Evolutionary conservation across 1,140 invertebrate genomes (phyloP).

Genomic region (Drosophila orosa): DNA sequence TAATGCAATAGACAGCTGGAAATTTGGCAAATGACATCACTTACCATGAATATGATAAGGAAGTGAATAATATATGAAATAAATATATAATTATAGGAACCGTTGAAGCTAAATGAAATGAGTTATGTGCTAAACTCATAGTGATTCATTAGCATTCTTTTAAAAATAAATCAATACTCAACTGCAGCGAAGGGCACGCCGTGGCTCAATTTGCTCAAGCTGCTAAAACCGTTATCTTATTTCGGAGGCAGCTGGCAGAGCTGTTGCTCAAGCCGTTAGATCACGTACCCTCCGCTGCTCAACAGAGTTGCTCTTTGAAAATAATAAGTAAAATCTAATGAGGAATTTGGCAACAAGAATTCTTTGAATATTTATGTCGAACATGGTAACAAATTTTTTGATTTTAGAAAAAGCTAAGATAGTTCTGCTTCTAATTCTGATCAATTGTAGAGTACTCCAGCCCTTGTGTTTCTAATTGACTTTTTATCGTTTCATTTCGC

Average conservation of each 20-base stretch:
- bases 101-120: background rate
- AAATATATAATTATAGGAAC: background rate
- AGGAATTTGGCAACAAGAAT: background rate
- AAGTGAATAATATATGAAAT: background rate
- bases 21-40: constrained; percentile 4
- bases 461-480: constrained; percentile 11
- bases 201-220: no score
- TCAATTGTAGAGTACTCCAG: constrained; percentile 6
- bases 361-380: background rate
- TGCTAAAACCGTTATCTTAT: no score
- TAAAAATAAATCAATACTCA: constrained; percentile 21
- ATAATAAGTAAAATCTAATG: background rate
- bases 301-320: no score
- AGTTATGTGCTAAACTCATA: background rate
- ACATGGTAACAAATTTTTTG: background rate
- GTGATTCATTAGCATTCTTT: background rate
- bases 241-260: no score
- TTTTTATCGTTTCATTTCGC: constrained; percentile 30
- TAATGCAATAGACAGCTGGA: background rate
- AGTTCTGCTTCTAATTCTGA: background rate
- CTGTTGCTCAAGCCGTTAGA: no score
- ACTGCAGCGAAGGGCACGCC: no score
- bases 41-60: constrained; percentile 1
- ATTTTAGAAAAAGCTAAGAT: background rate
- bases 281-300: no score